Base-by-base conservation (phyloP, 2,113 vertebrate species). In the Anhinga rufa region DNA sequence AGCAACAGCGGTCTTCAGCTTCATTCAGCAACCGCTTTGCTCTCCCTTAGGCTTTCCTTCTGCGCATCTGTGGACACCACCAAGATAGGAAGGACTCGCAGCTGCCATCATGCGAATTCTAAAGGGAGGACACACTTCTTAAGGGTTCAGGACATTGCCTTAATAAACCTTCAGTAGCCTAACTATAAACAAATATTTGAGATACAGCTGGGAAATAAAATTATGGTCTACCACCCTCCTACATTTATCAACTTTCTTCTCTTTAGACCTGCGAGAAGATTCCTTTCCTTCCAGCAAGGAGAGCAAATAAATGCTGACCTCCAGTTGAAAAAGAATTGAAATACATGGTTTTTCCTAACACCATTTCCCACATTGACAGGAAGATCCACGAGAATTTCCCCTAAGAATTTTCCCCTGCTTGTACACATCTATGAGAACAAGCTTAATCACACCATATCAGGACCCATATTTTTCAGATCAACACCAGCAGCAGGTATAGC, bases 111-210 rank as follows among this genome's bases (percentile, higher is more conserved):
- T 15, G 80, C 0, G 0, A 71, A 22, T 5, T 25, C 38, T 38
- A 15, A 57, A 77, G 60, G 13, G 52, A 65, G 70, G 29, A 26
- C 17, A 48, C 28, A 29, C 8, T 55, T 68, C 24, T 38, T 7
- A 22, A 36, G 17, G 34, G 26, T 17, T 48, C 48, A n/a, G 26
- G 29, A 34, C 16, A 15, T 8, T 25, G 28, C 28, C 28, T 54
- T 74, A 72, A 49, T 14, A 75, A 77, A 21, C 21, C 42, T 80
- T 64, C 85, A 14, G 38, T 25, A 76, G 31, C 24, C 61, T 80
- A 90, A 86, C 80, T 91, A 72, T 46, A 83, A 82, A 46, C 49
- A 83, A 86, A 38, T 72, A 85, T 52, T 81, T 90, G 90, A 82
- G 83, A 82, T 48, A 86, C 5, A 7, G 40, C 17, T 69, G 49